These are phyloP conservation scores for Ploceus nigricollis DNA, from an alignment of 2,113 vertebrate genomes.

Conservation along the genomic window DNA sequence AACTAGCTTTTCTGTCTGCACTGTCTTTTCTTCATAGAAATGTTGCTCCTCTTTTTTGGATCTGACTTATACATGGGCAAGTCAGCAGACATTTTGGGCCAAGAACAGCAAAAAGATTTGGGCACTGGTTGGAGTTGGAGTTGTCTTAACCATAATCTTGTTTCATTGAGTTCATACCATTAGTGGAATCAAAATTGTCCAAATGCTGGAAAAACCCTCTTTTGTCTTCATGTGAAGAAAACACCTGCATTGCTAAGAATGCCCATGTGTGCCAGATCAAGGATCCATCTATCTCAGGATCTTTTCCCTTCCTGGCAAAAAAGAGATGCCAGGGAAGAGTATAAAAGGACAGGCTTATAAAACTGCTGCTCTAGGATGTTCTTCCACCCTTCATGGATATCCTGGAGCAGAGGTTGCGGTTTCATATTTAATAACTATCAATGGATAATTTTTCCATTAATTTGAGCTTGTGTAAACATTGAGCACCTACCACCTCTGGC, in stretches of 20 bases:
- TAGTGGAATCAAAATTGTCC: background rate
- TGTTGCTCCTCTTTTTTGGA: background rate
- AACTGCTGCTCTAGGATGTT: constrained; percentile 26
- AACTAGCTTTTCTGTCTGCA: background rate
- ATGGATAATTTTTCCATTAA: constrained; percentile 37
- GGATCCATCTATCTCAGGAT: constrained; percentile 37
- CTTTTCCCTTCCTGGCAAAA: constrained; percentile 45
- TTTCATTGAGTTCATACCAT: background rate
- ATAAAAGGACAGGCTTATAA: constrained; percentile 38
- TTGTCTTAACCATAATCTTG: background rate
- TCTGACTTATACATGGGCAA: background rate
- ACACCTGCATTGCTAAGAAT: constrained; percentile 27
- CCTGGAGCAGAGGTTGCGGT: constrained; percentile 37
- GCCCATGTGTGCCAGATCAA: constrained; percentile 29
- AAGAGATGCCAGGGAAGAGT: constrained; percentile 21
- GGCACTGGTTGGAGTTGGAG: background rate
- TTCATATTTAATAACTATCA: constrained; percentile 53
- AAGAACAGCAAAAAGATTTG: background rate
- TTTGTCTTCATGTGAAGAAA: background rate
- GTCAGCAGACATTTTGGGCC: background rate
- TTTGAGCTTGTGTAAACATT: background rate
- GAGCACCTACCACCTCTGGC: background rate
- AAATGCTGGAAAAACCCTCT: background rate
- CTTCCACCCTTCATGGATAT: constrained; percentile 40
- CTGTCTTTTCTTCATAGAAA: background rate